Evolutionary conservation across 2,888 invertebrate species (phyloP).

Genomic region (Erebia palarica): DNA sequence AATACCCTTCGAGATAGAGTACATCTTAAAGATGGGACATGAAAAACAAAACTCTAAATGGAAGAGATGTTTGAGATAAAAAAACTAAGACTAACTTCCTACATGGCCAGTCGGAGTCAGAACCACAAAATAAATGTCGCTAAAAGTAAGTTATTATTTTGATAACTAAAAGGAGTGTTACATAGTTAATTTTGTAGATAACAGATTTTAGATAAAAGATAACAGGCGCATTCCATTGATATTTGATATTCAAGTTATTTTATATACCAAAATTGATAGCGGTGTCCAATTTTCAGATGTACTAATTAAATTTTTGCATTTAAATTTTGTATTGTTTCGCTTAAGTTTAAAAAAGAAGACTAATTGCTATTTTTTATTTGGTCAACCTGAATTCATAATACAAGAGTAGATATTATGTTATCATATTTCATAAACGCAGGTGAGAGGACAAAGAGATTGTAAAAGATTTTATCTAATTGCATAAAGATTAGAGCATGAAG

Average conservation of each 20-base stretch:
- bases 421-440: constrained; percentile 3
- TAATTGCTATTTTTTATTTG: not conserved
- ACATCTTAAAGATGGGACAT: not conserved
- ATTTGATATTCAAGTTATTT: constrained; percentile 26
- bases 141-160: not conserved
- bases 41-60: not conserved
- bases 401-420: not conserved
- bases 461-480: constrained; percentile 23
- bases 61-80: not conserved
- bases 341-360: no score
- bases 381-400: not conserved
- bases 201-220: constrained; percentile 20
- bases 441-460: constrained; percentile 19
- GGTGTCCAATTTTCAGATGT: constrained; percentile 16
- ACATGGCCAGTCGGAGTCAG: not conserved
- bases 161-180: not conserved
- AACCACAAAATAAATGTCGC: not conserved
- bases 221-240: constrained; percentile 27
- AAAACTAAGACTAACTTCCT: not conserved
- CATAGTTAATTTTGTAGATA: constrained; percentile 32
- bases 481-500: constrained; percentile 18
- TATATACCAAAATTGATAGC: constrained; percentile 31
- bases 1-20: not conserved
- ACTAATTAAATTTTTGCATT: no score
- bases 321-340: no score